These are phyloP conservation scores for Anguilla pacifica DNA, from an alignment of 2,797 vertebrate species.

Conservation along the genomic window DNA sequence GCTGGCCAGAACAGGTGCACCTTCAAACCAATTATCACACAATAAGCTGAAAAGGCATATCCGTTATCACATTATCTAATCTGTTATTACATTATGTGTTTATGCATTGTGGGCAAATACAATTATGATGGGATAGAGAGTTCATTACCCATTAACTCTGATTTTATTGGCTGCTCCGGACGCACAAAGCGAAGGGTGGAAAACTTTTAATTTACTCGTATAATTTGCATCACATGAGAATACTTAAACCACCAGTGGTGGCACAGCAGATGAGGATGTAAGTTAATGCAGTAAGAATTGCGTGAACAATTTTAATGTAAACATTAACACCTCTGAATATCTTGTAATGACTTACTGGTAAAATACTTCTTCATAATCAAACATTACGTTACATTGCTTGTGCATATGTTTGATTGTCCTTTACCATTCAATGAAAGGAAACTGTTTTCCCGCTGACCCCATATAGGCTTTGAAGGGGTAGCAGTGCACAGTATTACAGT, in stretches of 20 bases:
- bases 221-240: neutral
- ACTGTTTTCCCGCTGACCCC: neutral
- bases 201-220: neutral
- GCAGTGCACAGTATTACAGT: neutral
- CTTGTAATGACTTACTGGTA: neutral
- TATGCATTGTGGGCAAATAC: neutral
- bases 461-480: neutral
- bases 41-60: slow-evolving; percentile 15
- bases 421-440: neutral
- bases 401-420: neutral
- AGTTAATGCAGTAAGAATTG: neutral
- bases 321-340: neutral
- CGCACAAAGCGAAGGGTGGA: neutral
- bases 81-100: neutral
- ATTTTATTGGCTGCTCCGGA: neutral
- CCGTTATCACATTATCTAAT: slow-evolving; percentile 1
- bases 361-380: neutral
- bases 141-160: neutral
- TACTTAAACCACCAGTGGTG: neutral
- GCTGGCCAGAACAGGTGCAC: slow-evolving; percentile 6
- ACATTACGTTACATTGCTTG: neutral
- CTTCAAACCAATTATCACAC: neutral
- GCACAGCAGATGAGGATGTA: neutral
- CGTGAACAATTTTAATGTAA: neutral
- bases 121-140: neutral